These are phyloP conservation scores for Pararge aegeria DNA, from an alignment of 1,140 invertebrate genomes.

Conservation along the genomic window DNA sequence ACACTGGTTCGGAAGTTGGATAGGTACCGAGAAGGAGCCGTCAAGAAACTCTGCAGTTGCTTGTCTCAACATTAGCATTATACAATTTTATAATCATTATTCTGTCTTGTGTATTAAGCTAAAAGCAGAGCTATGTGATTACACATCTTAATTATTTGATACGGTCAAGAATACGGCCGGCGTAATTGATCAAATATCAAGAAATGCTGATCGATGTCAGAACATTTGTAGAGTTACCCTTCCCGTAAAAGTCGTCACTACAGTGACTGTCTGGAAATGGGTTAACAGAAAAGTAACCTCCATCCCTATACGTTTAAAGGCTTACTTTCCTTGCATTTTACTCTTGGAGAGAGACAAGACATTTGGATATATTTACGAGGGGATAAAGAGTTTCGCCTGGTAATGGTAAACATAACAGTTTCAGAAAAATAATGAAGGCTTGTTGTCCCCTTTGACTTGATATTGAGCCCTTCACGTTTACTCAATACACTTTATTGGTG, in stretches of 20 bases:
- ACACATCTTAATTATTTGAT: too few relatives aligned
- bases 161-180: too few relatives aligned
- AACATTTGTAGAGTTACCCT: not conserved
- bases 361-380: conserved; percentile 16
- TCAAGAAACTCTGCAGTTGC: too few relatives aligned
- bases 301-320: not conserved
- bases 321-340: not conserved
- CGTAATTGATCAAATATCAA: not conserved
- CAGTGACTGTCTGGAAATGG: not conserved
- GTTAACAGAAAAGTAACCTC: not conserved
- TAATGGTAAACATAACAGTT: conserved; percentile 15
- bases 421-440: not conserved
- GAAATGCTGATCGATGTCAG: not conserved
- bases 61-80: too few relatives aligned
- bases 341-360: conserved; percentile 1
- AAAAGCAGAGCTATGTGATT: too few relatives aligned
- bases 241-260: not conserved
- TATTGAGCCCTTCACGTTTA: not conserved
- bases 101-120: too few relatives aligned
- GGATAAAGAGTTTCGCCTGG: conserved; percentile 1
- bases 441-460: not conserved
- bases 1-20: too few relatives aligned
- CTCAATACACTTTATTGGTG: not conserved
- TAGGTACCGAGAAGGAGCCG: too few relatives aligned
- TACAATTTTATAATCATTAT: too few relatives aligned